Conservation (phyloP, 2,888 invertebrate genomes). For the Drosophila putrida region DNA sequence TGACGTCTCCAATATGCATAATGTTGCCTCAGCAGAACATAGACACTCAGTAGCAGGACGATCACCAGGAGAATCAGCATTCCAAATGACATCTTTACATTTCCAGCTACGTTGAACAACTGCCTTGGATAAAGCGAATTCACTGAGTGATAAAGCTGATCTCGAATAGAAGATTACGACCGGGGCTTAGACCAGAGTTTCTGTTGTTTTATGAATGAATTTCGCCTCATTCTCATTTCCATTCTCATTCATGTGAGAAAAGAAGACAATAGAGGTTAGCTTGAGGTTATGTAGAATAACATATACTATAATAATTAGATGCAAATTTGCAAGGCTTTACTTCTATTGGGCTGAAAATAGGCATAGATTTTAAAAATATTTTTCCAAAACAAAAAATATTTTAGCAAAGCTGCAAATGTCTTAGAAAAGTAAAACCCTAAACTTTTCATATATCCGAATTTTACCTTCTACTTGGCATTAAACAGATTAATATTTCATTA, state of each 20-base stretch:
- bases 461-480: background rate
- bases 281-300: background rate
- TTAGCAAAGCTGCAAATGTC: no score
- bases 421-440: background rate
- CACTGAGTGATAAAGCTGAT: slow-evolving; percentile 21
- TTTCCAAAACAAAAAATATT: background rate
- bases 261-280: background rate
- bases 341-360: background rate
- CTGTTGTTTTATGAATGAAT: slow-evolving; percentile 8
- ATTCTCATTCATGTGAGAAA: background rate
- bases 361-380: background rate
- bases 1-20: slow-evolving; percentile 81
- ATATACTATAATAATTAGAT: background rate
- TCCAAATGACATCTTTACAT: slow-evolving; percentile 45
- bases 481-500: background rate
- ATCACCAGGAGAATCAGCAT: slow-evolving; percentile 38
- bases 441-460: background rate
- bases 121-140: background rate
- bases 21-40: slow-evolving; percentile 57
- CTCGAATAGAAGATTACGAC: background rate
- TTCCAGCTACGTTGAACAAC: slow-evolving; percentile 10
- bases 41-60: slow-evolving; percentile 22
- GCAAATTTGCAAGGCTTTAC: background rate
- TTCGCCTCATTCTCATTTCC: background rate
- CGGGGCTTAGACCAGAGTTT: slow-evolving; percentile 36